Evolutionary conservation across 64 coral and sea anemone genomes (phyloP).

Genomic region (Trachythela sp.): DNA sequence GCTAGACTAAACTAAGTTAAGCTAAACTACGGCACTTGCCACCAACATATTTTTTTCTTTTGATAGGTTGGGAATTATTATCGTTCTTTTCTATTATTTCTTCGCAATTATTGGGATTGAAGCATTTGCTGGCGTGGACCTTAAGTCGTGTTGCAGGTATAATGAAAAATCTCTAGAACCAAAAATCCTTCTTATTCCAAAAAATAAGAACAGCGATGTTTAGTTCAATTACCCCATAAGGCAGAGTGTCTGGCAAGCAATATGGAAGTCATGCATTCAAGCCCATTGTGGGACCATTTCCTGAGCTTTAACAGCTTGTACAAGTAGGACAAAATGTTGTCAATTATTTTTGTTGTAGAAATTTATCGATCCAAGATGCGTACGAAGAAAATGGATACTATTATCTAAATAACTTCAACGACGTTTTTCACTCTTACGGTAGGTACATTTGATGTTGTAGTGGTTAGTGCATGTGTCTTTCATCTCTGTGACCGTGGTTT

Average conservation of each 20-base stretch:
- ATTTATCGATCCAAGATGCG: slow-evolving; percentile 52
- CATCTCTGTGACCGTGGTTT: no score
- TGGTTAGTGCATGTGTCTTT: no score
- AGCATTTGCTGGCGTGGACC: slow-evolving; percentile 68
- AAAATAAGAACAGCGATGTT: no score
- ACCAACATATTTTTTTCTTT: background rate
- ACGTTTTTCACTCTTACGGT: slow-evolving; percentile 71
- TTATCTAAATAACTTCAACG: slow-evolving; percentile 91
- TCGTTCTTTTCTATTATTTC: slow-evolving; percentile 82
- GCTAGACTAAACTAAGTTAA: background rate
- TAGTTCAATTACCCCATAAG: no score
- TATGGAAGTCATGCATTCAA: no score
- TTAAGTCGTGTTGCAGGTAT: slow-evolving; percentile 69
- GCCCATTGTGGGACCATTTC: no score
- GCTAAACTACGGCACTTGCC: no score
- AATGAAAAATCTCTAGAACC: no score
- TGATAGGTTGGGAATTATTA: slow-evolving; percentile 51
- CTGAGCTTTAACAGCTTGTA: no score
- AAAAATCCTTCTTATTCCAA: no score
- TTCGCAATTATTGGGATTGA: slow-evolving; percentile 91
- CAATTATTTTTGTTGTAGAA: slow-evolving; percentile 38
- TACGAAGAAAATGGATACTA: slow-evolving; percentile 77
- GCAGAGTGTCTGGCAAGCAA: no score
- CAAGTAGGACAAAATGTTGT: no score
- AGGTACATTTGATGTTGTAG: background rate